Base-by-base conservation (phyloP, 2,797 vertebrate genomes). In the Onychomys torridus region DNA sequence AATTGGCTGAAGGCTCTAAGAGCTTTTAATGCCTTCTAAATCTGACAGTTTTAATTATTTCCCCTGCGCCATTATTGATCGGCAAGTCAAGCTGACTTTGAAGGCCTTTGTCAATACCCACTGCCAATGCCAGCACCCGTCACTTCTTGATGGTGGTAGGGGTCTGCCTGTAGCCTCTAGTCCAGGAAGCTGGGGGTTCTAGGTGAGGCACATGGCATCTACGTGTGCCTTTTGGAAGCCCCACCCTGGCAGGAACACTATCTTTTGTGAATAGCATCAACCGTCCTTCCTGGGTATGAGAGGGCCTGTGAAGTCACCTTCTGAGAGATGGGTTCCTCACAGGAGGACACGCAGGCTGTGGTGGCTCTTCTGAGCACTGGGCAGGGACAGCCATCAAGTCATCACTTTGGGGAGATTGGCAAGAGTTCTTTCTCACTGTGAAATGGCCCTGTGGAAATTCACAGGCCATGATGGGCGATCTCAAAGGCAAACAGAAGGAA, bases 1-100 rank as follows among this genome's bases (percentile, higher is more conserved):
- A 46, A 96, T 52, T 87, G 97, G 95, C 97, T 96, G 97, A 59
- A 95, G 92, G 85, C 93, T 67, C 78, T 95, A 89, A 94, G 97
- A 67, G 63, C 95, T 59, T 86, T 91, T 87, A 96, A 95, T 78
- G 65, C 93, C 75, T 93, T 94, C 95, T 69, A 43, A 63, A 93
- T 91, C 93, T 95, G 97, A 97, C 97, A 94, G 94, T 78, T 96
- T 96, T 97, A 95, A 97, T 97, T 96, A 96, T 96, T 96, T 97
- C 59, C 34, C 89, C 94, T 40, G 89, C 90, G 40, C 92, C 73
- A 0, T 12, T 91, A 97, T 97, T 63, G 95, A 98, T 95, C 79
- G 1, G 59, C 17, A 9, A 40, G 78, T 91, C 96, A 85, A 71
- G 75, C 88, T 71, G 96, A 96, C 95, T 95, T 71, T 91, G 96